phyloP scores from a whole-genome alignment of 2,888 invertebrate genomes.

The Sicus ferrugineus region DNA sequence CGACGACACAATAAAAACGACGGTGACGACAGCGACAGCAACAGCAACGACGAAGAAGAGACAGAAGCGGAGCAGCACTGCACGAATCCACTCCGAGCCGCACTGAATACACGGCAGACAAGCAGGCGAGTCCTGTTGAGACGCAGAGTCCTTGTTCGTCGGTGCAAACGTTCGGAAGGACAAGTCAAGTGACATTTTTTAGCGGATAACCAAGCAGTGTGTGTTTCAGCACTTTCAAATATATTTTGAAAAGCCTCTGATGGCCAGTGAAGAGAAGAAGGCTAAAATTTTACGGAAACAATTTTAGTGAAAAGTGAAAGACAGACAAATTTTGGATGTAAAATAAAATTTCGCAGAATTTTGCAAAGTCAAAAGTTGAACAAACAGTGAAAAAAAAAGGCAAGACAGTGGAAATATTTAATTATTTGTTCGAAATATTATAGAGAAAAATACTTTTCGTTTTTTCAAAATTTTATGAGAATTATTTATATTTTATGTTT shows the following conservation, averaged over 20 bases:
- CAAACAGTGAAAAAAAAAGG: neutral
- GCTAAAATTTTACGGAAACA: neutral
- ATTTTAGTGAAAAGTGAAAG: neutral
- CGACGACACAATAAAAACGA: constrained; percentile 20
- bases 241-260: constrained; percentile 36
- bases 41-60: constrained; percentile 41
- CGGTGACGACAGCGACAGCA: constrained; percentile 34
- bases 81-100: constrained; percentile 47
- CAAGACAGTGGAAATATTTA: neutral
- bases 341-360: neutral
- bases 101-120: constrained; percentile 52
- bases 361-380: neutral
- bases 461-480: no score
- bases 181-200: constrained; percentile 43
- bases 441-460: no score
- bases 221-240: constrained; percentile 40
- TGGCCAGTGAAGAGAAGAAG: neutral
- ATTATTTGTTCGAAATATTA: no score
- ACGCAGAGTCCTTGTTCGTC: constrained; percentile 63
- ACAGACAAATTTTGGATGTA: neutral
- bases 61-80: constrained; percentile 38
- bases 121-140: constrained; percentile 62
- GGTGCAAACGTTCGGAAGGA: constrained; percentile 60
- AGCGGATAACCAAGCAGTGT: constrained; percentile 33
- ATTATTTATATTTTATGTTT: no score